phyloP scores from a whole-genome alignment of 2,113 vertebrate genomes.

The Periophthalmus modestus region DNA sequence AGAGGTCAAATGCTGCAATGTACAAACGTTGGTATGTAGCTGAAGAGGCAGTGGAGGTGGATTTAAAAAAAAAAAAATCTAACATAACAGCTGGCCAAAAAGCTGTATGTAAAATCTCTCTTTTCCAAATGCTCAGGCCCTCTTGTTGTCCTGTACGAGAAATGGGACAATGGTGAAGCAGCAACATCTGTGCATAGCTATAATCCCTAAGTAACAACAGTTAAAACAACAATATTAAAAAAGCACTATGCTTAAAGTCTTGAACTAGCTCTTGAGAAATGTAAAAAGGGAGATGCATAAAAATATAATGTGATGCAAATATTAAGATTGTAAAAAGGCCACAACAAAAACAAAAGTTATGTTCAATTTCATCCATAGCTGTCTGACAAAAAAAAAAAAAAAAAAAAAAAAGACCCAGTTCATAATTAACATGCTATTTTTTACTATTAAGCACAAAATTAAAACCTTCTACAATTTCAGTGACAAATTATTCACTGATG shows the following conservation, averaged over 20 bases:
- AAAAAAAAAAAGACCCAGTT: no score
- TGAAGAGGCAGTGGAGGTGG: conserved; percentile 1
- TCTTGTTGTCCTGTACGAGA: neutral
- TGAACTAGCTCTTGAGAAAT: neutral
- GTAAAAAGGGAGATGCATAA: neutral
- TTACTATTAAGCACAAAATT: neutral
- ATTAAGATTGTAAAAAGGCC: neutral
- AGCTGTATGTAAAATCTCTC: neutral
- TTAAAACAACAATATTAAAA: neutral
- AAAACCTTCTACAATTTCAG: neutral
- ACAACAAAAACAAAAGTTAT: neutral
- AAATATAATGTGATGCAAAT: neutral
- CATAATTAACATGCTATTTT: neutral
- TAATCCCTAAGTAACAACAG: conserved; percentile 46
- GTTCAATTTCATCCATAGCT: no score
- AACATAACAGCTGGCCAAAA: conserved; percentile 20
- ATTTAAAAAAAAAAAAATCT: neutral
- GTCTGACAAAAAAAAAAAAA: no score
- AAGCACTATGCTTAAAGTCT: neutral
- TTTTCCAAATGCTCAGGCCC: neutral
- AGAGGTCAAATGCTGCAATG: conserved; percentile 36
- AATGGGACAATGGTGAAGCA: conserved; percentile 22
- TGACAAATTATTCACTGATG: neutral
- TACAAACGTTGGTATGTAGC: conserved; percentile 21
- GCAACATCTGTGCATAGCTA: conserved; percentile 43